phyloP scores from a whole-genome alignment of 2,888 invertebrate genomes.

The Lasioglossum zephyrum region DNA sequence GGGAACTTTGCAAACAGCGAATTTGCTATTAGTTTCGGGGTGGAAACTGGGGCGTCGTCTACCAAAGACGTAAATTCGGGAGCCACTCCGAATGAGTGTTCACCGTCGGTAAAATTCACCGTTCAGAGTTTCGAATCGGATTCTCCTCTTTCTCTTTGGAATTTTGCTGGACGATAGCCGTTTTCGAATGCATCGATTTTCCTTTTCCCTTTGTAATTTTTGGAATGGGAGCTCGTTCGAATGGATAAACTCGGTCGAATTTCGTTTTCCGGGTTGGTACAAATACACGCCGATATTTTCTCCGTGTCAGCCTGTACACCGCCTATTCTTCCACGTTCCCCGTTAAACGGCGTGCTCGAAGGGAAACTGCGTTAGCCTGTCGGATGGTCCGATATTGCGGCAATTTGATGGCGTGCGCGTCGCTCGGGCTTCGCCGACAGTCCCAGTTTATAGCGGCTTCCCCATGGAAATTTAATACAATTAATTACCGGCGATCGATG shows the following conservation, averaged over 20 bases:
- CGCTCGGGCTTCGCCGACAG: neutral
- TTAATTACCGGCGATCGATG: constrained; percentile 42
- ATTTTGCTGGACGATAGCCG: neutral
- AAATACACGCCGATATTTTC: neutral
- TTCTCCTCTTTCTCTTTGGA: neutral
- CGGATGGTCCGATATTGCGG: neutral
- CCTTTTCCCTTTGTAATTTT: neutral
- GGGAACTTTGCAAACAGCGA: neutral
- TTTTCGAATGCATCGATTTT: neutral
- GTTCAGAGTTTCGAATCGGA: neutral
- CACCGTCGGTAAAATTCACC: neutral
- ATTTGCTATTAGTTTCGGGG: neutral
- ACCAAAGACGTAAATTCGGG: neutral
- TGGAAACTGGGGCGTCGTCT: neutral
- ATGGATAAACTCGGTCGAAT: neutral
- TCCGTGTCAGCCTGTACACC: neutral
- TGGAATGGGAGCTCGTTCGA: neutral
- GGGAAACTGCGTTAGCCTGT: neutral
- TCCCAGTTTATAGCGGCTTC: neutral
- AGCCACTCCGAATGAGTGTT: neutral
- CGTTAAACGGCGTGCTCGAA: neutral
- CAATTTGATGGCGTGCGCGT: neutral
- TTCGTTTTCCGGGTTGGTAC: neutral
- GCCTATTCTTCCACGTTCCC: neutral
- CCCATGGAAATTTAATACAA: constrained; percentile 23